Conservation (phyloP, 2,888 invertebrate species). For the Morpho achilles region DNA sequence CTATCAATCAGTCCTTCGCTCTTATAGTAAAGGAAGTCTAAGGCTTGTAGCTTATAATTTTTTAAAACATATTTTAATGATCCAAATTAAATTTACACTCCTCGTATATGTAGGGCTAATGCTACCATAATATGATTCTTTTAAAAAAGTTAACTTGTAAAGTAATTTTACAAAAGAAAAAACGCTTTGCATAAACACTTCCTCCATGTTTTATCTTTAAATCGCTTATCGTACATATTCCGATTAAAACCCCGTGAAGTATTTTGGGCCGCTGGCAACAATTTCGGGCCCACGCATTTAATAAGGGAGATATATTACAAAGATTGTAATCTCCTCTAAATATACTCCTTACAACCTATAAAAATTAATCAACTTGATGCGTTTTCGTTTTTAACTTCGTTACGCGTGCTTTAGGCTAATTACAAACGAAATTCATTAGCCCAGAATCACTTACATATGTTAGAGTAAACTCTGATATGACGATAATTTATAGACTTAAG, state of each 20-base stretch:
- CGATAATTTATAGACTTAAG: no score
- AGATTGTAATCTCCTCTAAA: conserved; percentile 45
- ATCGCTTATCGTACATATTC: conserved; percentile 16
- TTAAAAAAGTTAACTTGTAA: no score
- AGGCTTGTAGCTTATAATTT: no score
- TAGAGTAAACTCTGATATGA: no score
- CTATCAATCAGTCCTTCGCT: no score
- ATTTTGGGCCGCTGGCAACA: conserved; percentile 16
- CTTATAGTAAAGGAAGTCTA: no score
- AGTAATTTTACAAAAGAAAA: no score
- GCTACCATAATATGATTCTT: no score
- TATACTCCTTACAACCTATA: conserved; percentile 47
- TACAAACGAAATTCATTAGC: conserved; percentile 13
- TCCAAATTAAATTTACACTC: no score
- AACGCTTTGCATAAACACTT: conserved; percentile 11
- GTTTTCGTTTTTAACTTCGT: conserved; percentile 34
- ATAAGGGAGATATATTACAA: conserved; percentile 27
- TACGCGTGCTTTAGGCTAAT: conserved; percentile 42
- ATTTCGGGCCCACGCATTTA: conserved; percentile 20
- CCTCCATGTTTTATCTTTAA: conserved; percentile 11
- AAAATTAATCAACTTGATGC: conserved; percentile 54
- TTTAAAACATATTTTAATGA: no score
- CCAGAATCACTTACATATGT: no score
- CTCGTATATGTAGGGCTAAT: no score
- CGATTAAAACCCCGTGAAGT: conserved; percentile 6